phyloP scores from a whole-genome alignment of 2,888 invertebrate genomes.

The Rutpela maculata region DNA sequence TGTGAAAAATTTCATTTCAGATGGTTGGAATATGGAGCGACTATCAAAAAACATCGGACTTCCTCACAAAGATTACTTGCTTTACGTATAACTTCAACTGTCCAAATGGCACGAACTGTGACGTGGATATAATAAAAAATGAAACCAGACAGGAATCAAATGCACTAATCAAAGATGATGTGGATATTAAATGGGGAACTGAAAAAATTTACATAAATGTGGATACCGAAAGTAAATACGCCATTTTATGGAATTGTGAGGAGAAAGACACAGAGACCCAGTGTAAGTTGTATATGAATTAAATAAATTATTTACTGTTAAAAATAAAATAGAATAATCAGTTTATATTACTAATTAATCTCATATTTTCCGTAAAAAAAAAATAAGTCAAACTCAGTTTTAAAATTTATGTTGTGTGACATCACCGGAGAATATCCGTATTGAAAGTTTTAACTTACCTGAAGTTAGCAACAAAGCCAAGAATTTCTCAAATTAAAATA shows the following conservation, averaged over 20 bases:
- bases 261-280: not conserved
- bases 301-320: too few species aligned
- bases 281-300: slow-evolving; percentile 17
- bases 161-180: not conserved
- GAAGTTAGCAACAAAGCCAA: too few species aligned
- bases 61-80: slow-evolving; percentile 9
- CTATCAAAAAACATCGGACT: slow-evolving; percentile 22
- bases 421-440: too few species aligned
- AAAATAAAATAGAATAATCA: too few species aligned
- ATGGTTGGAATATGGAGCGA: slow-evolving; percentile 25
- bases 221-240: not conserved
- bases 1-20: slow-evolving; percentile 13
- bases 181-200: slow-evolving; percentile 1
- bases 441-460: too few species aligned
- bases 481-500: too few species aligned
- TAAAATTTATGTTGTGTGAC: too few species aligned
- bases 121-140: slow-evolving; percentile 24
- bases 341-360: too few species aligned
- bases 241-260: slow-evolving; percentile 25
- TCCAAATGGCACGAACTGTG: not conserved
- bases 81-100: slow-evolving; percentile 27
- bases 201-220: slow-evolving; percentile 20
- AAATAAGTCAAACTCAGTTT: too few species aligned
- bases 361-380: too few species aligned
- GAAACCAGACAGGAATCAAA: not conserved